Evolutionary conservation across 92 coral and sea anemone genomes (phyloP).

Genomic region (Pocillopora grandis): DNA sequence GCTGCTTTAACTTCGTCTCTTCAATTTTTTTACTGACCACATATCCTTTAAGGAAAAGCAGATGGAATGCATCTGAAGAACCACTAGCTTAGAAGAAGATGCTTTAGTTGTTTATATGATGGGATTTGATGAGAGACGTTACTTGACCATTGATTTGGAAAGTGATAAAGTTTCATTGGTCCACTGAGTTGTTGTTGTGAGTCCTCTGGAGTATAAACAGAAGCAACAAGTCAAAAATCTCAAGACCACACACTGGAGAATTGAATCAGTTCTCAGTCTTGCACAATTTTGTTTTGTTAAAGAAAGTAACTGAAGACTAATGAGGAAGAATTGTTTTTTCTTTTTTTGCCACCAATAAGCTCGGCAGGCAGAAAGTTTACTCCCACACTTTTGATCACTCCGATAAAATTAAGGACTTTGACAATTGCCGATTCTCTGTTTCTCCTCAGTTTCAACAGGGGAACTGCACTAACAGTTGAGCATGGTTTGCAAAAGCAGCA

Average conservation of each 20-base stretch:
- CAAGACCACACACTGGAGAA: too few relatives aligned
- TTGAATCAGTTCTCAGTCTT: too few relatives aligned
- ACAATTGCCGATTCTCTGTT: constrained; percentile 16
- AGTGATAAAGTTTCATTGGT: background rate
- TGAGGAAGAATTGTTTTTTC: too few relatives aligned
- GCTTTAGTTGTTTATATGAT: background rate
- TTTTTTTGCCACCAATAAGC: too few relatives aligned
- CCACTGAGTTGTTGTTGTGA: constrained; percentile 6
- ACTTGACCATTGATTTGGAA: constrained; percentile 6
- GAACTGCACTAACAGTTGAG: constrained; percentile 3
- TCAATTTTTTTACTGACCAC: too few relatives aligned
- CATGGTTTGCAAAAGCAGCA: constrained; percentile 19
- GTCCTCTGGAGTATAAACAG: constrained; percentile 22
- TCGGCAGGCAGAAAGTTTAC: too few relatives aligned
- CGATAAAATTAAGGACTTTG: constrained; percentile 7
- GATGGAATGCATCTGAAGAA: background rate
- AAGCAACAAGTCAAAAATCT: too few relatives aligned
- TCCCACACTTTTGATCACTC: too few relatives aligned
- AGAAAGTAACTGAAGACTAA: constrained; percentile 20
- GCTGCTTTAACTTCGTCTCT: constrained; percentile 13
- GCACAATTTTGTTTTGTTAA: background rate
- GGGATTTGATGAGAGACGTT: background rate
- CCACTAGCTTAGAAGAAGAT: background rate
- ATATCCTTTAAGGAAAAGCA: background rate
- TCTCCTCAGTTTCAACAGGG: constrained; percentile 8